These are phyloP conservation scores for Mionectes olivaceus DNA, from an alignment of 2,797 vertebrate species.

Conservation along the genomic window DNA sequence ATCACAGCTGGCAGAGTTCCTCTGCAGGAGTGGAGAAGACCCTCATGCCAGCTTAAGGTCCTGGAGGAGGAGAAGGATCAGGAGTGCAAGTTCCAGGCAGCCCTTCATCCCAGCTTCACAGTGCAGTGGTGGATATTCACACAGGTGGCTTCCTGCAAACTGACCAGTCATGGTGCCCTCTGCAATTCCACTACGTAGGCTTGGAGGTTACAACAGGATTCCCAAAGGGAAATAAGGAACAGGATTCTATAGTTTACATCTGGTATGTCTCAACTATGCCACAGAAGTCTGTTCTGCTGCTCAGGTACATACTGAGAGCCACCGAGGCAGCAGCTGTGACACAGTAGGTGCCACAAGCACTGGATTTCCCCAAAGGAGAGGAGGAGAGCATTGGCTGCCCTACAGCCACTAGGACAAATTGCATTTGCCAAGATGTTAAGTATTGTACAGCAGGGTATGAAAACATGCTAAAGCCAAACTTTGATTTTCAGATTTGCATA, in stretches of 20 bases:
- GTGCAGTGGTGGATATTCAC: not conserved
- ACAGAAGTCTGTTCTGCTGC: not conserved
- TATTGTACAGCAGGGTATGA: not conserved
- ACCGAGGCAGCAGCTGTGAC: not conserved
- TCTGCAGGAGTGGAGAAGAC: not conserved
- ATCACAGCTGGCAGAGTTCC: accelerated
- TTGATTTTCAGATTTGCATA: not conserved
- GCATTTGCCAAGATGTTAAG: not conserved
- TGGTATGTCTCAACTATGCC: not conserved
- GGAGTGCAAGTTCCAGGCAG: not conserved
- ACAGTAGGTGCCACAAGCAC: not conserved
- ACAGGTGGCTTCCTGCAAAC: not conserved
- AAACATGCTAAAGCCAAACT: not conserved
- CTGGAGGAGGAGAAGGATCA: not conserved
- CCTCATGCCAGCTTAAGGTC: not conserved
- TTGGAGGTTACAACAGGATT: not conserved
- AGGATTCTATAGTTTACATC: not conserved
- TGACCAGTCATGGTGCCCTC: not conserved
- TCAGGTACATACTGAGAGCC: not conserved
- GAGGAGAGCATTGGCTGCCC: not conserved
- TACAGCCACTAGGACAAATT: not conserved
- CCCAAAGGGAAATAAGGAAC: not conserved
- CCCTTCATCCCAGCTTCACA: not conserved
- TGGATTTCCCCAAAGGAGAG: not conserved
- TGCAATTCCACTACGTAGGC: not conserved